Evolutionary conservation across 1,140 invertebrate species (phyloP), one percentile per base, ranked within the genome.

Genomic region (Amyelois transitella): DNA sequence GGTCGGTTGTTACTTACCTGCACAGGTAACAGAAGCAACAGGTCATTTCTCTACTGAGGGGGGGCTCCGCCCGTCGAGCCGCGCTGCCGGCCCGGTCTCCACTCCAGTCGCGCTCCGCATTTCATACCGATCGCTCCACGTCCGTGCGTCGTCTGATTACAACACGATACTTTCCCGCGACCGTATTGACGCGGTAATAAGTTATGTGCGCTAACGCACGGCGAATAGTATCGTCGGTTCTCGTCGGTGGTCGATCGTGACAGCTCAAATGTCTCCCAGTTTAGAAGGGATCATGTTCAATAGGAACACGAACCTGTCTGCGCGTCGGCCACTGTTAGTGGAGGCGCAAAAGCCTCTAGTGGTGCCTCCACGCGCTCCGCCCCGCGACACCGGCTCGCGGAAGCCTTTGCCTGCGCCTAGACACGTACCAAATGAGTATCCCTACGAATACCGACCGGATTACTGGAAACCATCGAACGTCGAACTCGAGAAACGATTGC

Each of bases 241-340:
- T 60, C 56, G 49, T 60, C 49, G 67, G 67, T 55, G 60, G 62
- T 55, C 18, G 55, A 22, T 80, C 64, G 76, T 87, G 79, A 86
- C 82, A 73, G 81, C 75, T 72, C 85, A 69, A 81, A 88, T 88
- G 85, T 85, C 85, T 80, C 85, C 85, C 62, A 88, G 82, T 54
- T 64, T 88, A 55, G 85, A 88, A 72, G 82, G 80, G 65, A 85
- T 82, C 72, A 88, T 88, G 85, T 86, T 88, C 69, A 88, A 86
- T 71, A 84, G 85, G 77, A 82, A 77, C 76, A 67, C 82, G 53
- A 88, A 88, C 77, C 76, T 86, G 72, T 88, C 85, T 57, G 81
- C 79, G 69, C 80, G 85, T 32, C 79, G 82, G 58, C 85, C 85
- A 62, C 70, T 88, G 69, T 77, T 88, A 59, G 80, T 78, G 62